Evolutionary conservation across 2,888 invertebrate genomes (phyloP).

Genomic region (Ormyrus thymus): DNA sequence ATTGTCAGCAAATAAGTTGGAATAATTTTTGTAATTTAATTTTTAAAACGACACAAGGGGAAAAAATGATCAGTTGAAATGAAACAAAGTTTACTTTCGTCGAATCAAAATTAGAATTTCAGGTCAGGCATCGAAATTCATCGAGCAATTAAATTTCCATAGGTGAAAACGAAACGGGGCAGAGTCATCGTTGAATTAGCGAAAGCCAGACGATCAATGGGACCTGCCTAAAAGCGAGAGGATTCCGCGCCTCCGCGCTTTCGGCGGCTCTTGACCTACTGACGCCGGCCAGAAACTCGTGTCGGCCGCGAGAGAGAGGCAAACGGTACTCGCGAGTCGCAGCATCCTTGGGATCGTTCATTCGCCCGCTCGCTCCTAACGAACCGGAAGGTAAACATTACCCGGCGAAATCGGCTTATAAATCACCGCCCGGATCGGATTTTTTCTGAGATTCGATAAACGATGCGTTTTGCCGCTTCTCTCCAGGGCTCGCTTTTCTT

Average conservation of each 20-base stretch:
- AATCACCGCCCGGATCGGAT: neutral
- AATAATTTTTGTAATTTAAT: too few relatives aligned
- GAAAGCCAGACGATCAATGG: constrained; percentile 10
- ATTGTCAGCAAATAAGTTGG: too few relatives aligned
- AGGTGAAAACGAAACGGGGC: neutral
- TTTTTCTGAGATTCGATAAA: neutral
- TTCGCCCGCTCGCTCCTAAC: constrained; percentile 15
- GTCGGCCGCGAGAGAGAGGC: neutral
- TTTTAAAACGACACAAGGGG: too few relatives aligned
- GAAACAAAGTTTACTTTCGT: too few relatives aligned
- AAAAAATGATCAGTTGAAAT: neutral
- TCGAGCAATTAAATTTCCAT: too few relatives aligned
- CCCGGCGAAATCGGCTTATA: constrained; percentile 9
- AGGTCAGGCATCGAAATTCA: neutral
- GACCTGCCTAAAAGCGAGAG: constrained; percentile 37
- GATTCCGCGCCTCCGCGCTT: neutral
- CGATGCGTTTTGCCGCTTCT: neutral
- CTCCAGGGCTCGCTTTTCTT: too few relatives aligned
- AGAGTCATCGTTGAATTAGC: neutral
- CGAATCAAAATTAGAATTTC: neutral
- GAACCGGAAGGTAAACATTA: constrained; percentile 48
- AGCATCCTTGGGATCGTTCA: constrained; percentile 44
- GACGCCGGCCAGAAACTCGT: constrained; percentile 31
- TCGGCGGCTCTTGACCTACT: constrained; percentile 49
- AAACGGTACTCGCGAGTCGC: constrained; percentile 28